Base-by-base conservation (phyloP, 2,797 vertebrate genomes). In the Paedocypris micromegethes region DNA sequence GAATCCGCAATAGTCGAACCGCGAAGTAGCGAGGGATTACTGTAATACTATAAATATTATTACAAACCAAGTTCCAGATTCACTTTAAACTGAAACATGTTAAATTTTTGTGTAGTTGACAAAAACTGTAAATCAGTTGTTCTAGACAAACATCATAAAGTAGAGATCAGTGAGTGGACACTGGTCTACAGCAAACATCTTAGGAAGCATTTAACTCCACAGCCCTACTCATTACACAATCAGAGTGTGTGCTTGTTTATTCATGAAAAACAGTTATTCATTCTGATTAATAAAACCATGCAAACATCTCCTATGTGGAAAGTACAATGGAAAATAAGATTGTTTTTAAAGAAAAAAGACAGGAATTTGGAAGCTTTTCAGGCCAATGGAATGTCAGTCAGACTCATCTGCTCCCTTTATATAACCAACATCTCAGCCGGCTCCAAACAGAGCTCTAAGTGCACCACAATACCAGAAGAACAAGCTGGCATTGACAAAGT, bases 311-410 rank as follows among this genome's bases (percentile, higher is more conserved):
- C 61, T 47, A 69, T 69, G 72, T 48, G 59, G 6, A 6, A 55
- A 70, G 74, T 64, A 71, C 68, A 77, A 78, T 60, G 53, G 41
- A n/a, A 58, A 62, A 53, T 58, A 73, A 53, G 3, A 66, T 37
- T 23, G 23, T 1, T 23, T 23, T 23, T 23, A 37, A 64, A 67
- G 3, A 5, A 41, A 38, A 5, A 43, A 40, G 9, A 40, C 4
- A 66, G 64, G 75, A 68, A 74, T 72, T 55, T 55, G 62, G 50
- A 44, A 49, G 37, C 42, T 53, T 54, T 9, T 23, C 23, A 52
- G 40, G 67, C 66, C 55, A 62, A 51, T 43, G 58, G 44, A 48
- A 47, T 60, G 55, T 73, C 60, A 44, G 60, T 78, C 62, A 64
- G 47, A 64, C 65, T 68, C 49, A 55, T 74, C 64, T 51, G 62